Evolutionary conservation across 2,113 vertebrate species (phyloP).

Genomic region (Pionites leucogaster): DNA sequence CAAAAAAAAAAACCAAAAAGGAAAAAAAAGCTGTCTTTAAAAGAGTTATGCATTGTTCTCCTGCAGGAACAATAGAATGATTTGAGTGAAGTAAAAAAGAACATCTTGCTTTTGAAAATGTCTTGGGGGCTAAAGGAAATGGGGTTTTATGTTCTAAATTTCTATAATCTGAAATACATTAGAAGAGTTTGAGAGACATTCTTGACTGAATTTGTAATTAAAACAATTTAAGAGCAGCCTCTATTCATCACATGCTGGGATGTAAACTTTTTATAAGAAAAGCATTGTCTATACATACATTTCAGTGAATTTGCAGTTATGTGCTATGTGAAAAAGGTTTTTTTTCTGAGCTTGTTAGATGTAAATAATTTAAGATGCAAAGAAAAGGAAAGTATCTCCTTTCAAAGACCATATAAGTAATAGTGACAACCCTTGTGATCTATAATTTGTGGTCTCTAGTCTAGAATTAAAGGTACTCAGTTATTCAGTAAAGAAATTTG

Average conservation of each 20-base stretch:
- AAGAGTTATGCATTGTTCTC: background rate
- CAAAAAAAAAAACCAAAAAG: no score
- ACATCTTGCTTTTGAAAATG: conserved; percentile 13
- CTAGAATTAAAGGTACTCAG: conserved; percentile 47
- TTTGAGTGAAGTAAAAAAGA: background rate
- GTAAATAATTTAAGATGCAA: conserved; percentile 55
- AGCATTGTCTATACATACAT: background rate
- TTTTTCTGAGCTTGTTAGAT: conserved; percentile 3
- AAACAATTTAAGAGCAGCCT: background rate
- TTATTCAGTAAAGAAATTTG: conserved; percentile 56
- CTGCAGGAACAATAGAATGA: background rate
- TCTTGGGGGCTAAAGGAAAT: background rate
- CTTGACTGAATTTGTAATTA: conserved; percentile 29
- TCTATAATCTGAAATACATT: conserved; percentile 5
- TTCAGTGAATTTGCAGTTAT: conserved; percentile 33
- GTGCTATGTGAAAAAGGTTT: background rate
- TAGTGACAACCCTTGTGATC: background rate
- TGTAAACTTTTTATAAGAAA: background rate
- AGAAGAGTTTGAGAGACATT: background rate
- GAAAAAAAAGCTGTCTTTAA: background rate
- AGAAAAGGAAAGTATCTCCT: background rate
- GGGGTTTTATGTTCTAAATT: background rate
- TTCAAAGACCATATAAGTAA: conserved; percentile 47
- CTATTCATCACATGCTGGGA: background rate
- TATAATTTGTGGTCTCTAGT: background rate